Evolutionary conservation across 2,113 vertebrate species (phyloP).

Genomic region (Trinectes maculatus): DNA sequence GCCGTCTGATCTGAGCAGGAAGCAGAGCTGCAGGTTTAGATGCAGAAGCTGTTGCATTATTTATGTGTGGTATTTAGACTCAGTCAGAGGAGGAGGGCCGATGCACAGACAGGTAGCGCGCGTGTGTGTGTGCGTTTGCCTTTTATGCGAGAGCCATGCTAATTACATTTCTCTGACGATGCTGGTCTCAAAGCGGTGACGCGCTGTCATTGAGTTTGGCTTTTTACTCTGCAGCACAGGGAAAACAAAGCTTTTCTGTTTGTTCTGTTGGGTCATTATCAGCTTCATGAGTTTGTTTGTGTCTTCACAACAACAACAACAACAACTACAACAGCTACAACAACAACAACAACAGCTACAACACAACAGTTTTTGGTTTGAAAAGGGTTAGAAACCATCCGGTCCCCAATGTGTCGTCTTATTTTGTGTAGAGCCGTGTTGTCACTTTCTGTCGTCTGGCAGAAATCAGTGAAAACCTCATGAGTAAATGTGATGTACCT

Average conservation of each 20-base stretch:
- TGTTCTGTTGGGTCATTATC: slow-evolving; percentile 39
- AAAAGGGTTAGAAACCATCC: not conserved
- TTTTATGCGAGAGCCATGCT: slow-evolving; percentile 36
- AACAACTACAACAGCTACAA: not conserved
- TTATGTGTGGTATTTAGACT: slow-evolving; percentile 71
- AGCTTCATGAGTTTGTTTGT: slow-evolving; percentile 46
- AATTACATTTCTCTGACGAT: slow-evolving; percentile 43
- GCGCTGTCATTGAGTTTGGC: not conserved
- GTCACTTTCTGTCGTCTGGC: no score
- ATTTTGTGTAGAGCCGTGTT: no score
- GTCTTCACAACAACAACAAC: slow-evolving; percentile 7
- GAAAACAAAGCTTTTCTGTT: no score
- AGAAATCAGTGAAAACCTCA: no score
- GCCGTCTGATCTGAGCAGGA: slow-evolving; percentile 39
- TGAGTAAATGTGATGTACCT: no score
- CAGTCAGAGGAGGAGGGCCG: slow-evolving; percentile 26
- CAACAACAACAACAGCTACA: not conserved
- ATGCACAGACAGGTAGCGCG: slow-evolving; percentile 4
- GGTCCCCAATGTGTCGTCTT: no score
- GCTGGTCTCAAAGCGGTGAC: slow-evolving; percentile 4
- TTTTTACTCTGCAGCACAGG: not conserved
- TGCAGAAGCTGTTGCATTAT: slow-evolving; percentile 61
- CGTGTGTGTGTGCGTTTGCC: not conserved
- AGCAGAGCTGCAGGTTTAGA: slow-evolving; percentile 48
- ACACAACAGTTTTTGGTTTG: slow-evolving; percentile 9